Evolutionary conservation across 2,888 invertebrate genomes (phyloP).

Genomic region (Drosophila sordidula): DNA sequence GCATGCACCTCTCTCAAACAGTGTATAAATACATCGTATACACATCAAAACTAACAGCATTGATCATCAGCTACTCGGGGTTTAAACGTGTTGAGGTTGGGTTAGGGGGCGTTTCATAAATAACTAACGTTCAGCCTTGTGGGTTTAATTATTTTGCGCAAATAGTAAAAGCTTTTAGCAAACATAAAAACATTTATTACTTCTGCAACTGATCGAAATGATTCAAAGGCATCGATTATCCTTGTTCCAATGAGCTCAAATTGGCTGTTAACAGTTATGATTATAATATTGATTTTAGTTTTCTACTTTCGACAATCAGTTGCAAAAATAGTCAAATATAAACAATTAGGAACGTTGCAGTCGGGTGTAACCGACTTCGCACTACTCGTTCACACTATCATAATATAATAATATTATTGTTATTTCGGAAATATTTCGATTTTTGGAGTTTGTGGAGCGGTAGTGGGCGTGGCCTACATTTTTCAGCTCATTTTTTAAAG

Average conservation of each 20-base stretch:
- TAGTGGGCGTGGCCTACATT: too few species aligned
- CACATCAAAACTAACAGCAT: conserved; percentile 82
- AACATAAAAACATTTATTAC: conserved; percentile 14
- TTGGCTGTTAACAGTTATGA: too few species aligned
- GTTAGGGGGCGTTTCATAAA: not conserved
- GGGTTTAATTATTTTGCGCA: too few species aligned
- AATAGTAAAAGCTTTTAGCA: not conserved
- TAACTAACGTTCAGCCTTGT: not conserved
- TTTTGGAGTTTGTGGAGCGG: too few species aligned
- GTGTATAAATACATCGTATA: conserved; percentile 56
- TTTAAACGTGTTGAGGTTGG: not conserved
- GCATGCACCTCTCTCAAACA: conserved; percentile 60
- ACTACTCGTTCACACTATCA: too few species aligned
- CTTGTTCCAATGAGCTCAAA: too few species aligned
- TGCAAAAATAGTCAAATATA: conserved; percentile 12
- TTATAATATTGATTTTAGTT: not conserved
- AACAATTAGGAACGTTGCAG: too few species aligned
- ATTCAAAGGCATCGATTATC: too few species aligned
- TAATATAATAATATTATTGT: too few species aligned
- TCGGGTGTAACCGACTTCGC: too few species aligned
- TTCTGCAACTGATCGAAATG: conserved; percentile 21
- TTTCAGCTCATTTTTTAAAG: too few species aligned
- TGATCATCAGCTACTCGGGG: conserved; percentile 66
- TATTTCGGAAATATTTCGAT: too few species aligned
- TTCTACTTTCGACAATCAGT: conserved; percentile 8